Base-by-base conservation (phyloP, 2,888 invertebrate species). In the Palloptera scutellata region DNA sequence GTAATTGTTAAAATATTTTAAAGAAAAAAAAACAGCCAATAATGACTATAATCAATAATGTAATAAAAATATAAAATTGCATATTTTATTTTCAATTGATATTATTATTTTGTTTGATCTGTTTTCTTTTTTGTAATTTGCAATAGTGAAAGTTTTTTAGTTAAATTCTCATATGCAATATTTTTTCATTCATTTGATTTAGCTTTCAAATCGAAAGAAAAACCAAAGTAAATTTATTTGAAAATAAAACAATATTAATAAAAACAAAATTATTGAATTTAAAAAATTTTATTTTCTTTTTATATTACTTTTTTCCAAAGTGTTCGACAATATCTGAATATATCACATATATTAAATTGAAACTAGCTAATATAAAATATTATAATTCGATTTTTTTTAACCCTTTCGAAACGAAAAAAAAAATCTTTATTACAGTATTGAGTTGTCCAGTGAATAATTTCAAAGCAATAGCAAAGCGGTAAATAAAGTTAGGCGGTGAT, bases 401-500 rank as follows among this genome's bases (percentile, higher is more conserved):
- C 30, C 30, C 30, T 30, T 30, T 30, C 30, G 30, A 30, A 30
- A 30, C 30, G 30, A 30, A 30, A 30, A 30, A 30, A 30, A 30
- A 30, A 6, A 30, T 30, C 3, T 30, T 30, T 30, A 30, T 30
- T 30, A 30, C 2, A 30, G 30, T 2, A 30, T 30, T 30, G 30
- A 4, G 6, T 2, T 30, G 30, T 30, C 30, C 6, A 30, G 6
- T 6, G 30, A 6, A 30, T 4, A 30, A 6, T 30, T 30, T 30
- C 30, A 30, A 30, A 30, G 6, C 30, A 30, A 30, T n/a, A n/a
- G n/a, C n/a, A n/a, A n/a, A n/a, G n/a, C n/a, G n/a, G 65, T 20
- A 8, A n/a, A n/a, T n/a, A 77, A 75, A 73, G 73, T 76, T 12
- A 78, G 82, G 10, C 76, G 81, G 10, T 81, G 80, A 64, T 83